Conservation (phyloP, 1,140 invertebrate species). For the Bombus terrestris region DNA sequence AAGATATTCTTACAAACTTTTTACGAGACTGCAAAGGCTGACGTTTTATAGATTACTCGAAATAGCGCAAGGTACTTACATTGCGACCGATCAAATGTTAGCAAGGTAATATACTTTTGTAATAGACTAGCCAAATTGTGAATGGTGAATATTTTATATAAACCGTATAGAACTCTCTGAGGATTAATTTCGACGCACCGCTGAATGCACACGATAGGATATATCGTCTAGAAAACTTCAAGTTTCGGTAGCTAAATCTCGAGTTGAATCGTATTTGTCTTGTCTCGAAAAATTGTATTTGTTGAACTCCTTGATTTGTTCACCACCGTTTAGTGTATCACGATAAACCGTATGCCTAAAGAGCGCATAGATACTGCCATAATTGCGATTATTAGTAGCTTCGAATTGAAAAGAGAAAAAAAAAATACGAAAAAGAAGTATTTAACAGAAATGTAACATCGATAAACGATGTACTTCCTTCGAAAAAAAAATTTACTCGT, state of each 20-base stretch:
- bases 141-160: slow-evolving; percentile 34
- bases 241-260: not conserved
- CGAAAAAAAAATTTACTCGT: not conserved
- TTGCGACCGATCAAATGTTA: slow-evolving; percentile 18
- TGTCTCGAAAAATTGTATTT: not conserved
- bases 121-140: slow-evolving; percentile 35
- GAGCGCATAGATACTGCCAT: slow-evolving; percentile 3
- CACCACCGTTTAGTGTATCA: not conserved
- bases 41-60: slow-evolving; percentile 42
- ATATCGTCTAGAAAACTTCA: slow-evolving; percentile 4
- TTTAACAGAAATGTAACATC: not conserved
- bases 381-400: not conserved
- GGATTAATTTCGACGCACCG: slow-evolving; percentile 1
- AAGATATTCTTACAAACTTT: slow-evolving; percentile 40
- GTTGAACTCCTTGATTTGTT: not conserved
- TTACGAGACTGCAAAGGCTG: slow-evolving; percentile 47
- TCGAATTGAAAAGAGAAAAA: not conserved
- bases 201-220: slow-evolving; percentile 4
- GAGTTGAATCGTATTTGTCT: not conserved
- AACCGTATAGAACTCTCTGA: not conserved
- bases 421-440: not conserved
- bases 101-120: slow-evolving; percentile 31
- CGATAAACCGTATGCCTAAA: not conserved
- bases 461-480: not conserved
- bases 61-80: slow-evolving; percentile 25